Percentiles rank a stretch among this genome's conserved stretches.
phyloP scores from a whole-genome alignment of 2,113 vertebrate genomes.

The Microtus ochrogaster region DNA sequence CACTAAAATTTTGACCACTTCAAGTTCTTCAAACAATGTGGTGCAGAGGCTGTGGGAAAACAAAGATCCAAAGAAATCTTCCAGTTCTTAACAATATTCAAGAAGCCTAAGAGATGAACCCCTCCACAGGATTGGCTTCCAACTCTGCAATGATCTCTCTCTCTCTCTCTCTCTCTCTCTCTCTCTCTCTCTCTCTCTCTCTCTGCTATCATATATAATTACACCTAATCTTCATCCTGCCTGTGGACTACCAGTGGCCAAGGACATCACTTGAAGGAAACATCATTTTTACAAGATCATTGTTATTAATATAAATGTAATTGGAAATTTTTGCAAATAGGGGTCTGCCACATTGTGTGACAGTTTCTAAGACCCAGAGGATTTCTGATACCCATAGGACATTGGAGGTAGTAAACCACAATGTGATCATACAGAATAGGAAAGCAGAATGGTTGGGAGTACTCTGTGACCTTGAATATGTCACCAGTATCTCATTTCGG shows the following conservation, averaged over 20 bases:
- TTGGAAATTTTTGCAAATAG: neutral
- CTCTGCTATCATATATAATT: conserved; percentile 11
- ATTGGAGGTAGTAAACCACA: neutral
- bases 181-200: no score
- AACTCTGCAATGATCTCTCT: neutral
- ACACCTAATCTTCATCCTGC: neutral
- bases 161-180: neutral
- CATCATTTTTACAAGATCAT: neutral
- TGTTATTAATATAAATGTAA: conserved; percentile 37
- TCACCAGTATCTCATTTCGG: neutral
- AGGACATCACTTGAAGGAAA: neutral
- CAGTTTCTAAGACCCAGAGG: neutral
- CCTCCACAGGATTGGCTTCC: neutral
- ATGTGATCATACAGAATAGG: neutral
- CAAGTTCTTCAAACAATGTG: neutral
- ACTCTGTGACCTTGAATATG: neutral
- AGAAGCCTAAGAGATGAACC: neutral
- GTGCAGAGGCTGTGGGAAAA: neutral
- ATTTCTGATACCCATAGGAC: neutral
- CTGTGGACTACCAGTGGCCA: neutral
- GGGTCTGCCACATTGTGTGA: neutral
- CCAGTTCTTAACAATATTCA: neutral
- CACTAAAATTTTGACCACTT: neutral
- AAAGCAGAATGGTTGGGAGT: neutral
- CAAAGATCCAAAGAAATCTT: neutral